Conservation (phyloP, 2,797 vertebrate species). For the Brachyalestes nurse region DNA sequence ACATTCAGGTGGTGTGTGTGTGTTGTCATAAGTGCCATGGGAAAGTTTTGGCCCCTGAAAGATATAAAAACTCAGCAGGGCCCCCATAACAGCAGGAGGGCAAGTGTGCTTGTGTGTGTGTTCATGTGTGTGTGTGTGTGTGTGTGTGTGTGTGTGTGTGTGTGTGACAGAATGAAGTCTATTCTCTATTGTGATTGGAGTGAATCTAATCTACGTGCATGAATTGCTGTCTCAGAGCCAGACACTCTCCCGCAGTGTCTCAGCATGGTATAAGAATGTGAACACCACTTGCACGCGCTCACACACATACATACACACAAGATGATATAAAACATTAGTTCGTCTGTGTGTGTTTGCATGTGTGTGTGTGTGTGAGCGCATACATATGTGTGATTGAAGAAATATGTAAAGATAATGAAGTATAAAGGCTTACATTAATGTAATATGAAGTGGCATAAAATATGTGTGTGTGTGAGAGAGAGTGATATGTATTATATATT, state of each 20-base stretch:
- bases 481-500: no score
- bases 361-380: no score
- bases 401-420: no score
- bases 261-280: slow-evolving; percentile 42
- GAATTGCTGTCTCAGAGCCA: slow-evolving; percentile 62
- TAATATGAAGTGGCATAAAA: no score
- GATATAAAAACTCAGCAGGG: slow-evolving; percentile 76
- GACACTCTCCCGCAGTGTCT: slow-evolving; percentile 23
- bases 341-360: no score
- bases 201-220: slow-evolving; percentile 66
- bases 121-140: slow-evolving; percentile 33
- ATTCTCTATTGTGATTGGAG: slow-evolving; percentile 50
- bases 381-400: no score
- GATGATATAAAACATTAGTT: no score
- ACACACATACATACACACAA: slow-evolving; percentile 25
- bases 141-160: slow-evolving; percentile 44
- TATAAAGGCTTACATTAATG: no score
- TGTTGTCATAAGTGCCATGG: slow-evolving; percentile 68
- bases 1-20: slow-evolving; percentile 32
- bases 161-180: slow-evolving; percentile 52
- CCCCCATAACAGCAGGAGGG: slow-evolving; percentile 52
- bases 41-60: slow-evolving; percentile 72
- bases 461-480: no score
- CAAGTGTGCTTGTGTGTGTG: no score
- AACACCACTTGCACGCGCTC: slow-evolving; percentile 34